These are phyloP conservation scores for Enteromius mattozi DNA, from an alignment of 2,797 vertebrate species.

Conservation along the genomic window DNA sequence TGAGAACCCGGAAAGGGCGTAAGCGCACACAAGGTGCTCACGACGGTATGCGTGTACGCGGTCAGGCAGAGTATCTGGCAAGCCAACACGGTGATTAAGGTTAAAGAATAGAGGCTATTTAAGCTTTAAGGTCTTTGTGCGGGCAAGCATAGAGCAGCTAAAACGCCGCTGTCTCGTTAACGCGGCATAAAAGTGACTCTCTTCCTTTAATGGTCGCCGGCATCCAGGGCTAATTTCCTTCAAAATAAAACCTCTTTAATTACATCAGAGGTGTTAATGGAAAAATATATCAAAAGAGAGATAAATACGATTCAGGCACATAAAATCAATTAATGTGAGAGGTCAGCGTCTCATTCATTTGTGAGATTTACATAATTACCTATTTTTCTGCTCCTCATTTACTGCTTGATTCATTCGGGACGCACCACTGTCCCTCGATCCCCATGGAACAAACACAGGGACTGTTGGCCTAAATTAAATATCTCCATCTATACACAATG, in stretches of 20 bases:
- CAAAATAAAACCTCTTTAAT: slow-evolving; percentile 75
- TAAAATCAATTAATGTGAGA: slow-evolving; percentile 80
- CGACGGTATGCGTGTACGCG: slow-evolving; percentile 59
- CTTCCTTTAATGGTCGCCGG: slow-evolving; percentile 56
- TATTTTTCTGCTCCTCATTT: slow-evolving; percentile 82
- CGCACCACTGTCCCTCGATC: slow-evolving; percentile 70
- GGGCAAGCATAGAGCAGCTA: slow-evolving; percentile 50
- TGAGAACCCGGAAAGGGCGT: slow-evolving; percentile 77
- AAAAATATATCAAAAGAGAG: slow-evolving; percentile 73
- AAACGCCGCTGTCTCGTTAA: slow-evolving; percentile 56
- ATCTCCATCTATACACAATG: slow-evolving; percentile 71
- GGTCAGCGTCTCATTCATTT: slow-evolving; percentile 82
- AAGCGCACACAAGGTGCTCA: not conserved
- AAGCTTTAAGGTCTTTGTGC: slow-evolving; percentile 62
- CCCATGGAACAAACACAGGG: slow-evolving; percentile 70
- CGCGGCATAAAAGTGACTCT: slow-evolving; percentile 56
- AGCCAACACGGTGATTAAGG: slow-evolving; percentile 81
- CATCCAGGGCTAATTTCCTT: slow-evolving; percentile 66
- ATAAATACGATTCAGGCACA: slow-evolving; percentile 71
- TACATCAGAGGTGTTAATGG: slow-evolving; percentile 73
- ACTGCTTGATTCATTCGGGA: slow-evolving; percentile 81
- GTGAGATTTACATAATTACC: slow-evolving; percentile 82
- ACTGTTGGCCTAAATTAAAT: slow-evolving; percentile 81
- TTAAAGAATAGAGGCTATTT: slow-evolving; percentile 63
- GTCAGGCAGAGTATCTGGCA: slow-evolving; percentile 78